Evolutionary conservation across 2,888 invertebrate genomes (phyloP), one percentile per base, ranked within the genome.

Genomic region (Caenorhabditis wallacei): DNA sequence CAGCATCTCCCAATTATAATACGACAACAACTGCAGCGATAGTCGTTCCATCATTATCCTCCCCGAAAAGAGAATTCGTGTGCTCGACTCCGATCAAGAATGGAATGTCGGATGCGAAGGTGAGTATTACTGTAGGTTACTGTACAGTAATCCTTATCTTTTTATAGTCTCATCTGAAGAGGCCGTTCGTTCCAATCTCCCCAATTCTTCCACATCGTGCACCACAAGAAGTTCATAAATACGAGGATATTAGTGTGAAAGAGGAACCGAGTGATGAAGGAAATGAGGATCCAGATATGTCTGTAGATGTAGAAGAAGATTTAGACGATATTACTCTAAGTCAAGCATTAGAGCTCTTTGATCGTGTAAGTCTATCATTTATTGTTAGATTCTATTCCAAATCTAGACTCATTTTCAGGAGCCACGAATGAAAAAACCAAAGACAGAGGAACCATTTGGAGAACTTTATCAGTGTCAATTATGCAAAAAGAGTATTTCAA

Each of bases 401-500:
- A 37, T 63, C 22, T 26, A 64, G 74, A 54, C 74, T 8, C 63
- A 64, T 24, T 76, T 76, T 22, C 68, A 82, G 70, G 82, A 71
- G 20, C 35, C 61, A 2, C 66, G 75, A 22, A 16, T 48, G 18
- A 76, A 72, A 24, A 82, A 78, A 24, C n/a, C 56, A 5, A 70
- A 63, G 22, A n/a, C 13, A 7, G 82, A 82, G 1, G 82, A 82
- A 53, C 82, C 82, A 16, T 82, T 82, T 59, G 82, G 82, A 13
- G 82, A 82, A 48, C 66, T 82, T 24, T 82, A 79, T 40, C 82
- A 83, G 46, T 83, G 76, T 56, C 83, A 83, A 26, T 54, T 83
- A 59, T 83, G 83, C 56, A 79, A 83, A 30, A 83, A 83, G 56
- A 75, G 80, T 61, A 83, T 83, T 16, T 80, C 83, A 13, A 64